Evolutionary conservation across 1,140 invertebrate species (phyloP).

Genomic region (Ladona fulva): DNA sequence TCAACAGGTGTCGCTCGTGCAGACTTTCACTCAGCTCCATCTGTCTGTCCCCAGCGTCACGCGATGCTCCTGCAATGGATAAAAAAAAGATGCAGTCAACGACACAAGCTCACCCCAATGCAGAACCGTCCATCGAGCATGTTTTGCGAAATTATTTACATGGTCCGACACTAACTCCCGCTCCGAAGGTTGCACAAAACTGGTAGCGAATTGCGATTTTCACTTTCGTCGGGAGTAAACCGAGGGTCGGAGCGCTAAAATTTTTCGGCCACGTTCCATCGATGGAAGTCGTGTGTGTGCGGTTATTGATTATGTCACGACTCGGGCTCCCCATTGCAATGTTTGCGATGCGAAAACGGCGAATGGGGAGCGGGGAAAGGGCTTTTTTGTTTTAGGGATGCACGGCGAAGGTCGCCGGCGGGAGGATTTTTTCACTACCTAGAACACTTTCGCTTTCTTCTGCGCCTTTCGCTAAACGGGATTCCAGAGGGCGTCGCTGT

Average conservation of each 20-base stretch:
- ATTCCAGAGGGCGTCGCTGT: too few relatives aligned
- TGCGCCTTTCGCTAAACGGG: not conserved
- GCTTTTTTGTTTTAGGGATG: not conserved
- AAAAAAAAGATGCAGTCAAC: not conserved
- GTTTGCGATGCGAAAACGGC: not conserved
- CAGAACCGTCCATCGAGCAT: too few relatives aligned
- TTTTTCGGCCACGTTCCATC: not conserved
- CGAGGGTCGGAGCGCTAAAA: not conserved
- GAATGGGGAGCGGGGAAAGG: not conserved
- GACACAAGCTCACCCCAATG: not conserved
- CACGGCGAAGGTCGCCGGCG: not conserved
- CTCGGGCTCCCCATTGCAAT: not conserved
- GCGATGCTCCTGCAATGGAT: not conserved
- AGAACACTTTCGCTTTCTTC: not conserved
- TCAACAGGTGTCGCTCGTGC: slow-evolving; percentile 1
- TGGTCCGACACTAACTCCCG: too few relatives aligned
- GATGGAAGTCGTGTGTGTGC: not conserved
- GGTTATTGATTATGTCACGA: slow-evolving; percentile 6
- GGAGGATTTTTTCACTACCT: not conserved
- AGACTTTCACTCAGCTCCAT: slow-evolving; percentile 4
- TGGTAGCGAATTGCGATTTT: too few relatives aligned
- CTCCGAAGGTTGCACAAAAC: too few relatives aligned
- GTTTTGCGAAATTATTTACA: too few relatives aligned
- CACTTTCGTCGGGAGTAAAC: not conserved
- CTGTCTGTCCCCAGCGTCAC: slow-evolving; percentile 5